These are phyloP conservation scores for Pseudomyrmex pallidus DNA, from an alignment of 1,140 invertebrate species.

Conservation along the genomic window DNA sequence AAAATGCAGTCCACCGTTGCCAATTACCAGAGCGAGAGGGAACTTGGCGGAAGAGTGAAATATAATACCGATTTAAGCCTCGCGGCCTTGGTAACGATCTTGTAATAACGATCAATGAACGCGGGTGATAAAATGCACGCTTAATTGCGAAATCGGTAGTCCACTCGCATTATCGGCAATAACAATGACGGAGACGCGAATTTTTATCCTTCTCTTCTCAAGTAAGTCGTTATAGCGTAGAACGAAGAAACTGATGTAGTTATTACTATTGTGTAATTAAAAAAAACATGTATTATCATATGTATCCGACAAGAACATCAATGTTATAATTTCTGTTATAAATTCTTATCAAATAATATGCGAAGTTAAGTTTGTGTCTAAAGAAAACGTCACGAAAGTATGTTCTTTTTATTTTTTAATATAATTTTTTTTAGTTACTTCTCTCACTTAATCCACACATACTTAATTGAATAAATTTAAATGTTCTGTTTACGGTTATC, in stretches of 20 bases:
- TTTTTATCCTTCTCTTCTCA: not conserved
- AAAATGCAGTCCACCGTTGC: slow-evolving; percentile 59
- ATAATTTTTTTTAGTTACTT: no score
- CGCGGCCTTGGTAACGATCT: slow-evolving; percentile 68
- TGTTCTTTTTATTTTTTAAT: no score
- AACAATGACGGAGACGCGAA: not conserved
- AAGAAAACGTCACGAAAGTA: no score
- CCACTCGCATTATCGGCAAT: not conserved
- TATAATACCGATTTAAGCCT: slow-evolving; percentile 64
- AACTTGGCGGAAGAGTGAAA: slow-evolving; percentile 67
- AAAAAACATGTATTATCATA: not conserved
- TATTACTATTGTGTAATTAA: not conserved
- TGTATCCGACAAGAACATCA: not conserved
- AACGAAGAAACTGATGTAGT: not conserved
- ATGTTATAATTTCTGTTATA: slow-evolving; percentile 4
- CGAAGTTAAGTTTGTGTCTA: no score
- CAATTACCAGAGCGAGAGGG: slow-evolving; percentile 42
- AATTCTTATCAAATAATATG: no score
- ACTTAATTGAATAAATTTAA: no score
- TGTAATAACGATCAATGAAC: slow-evolving; percentile 66
- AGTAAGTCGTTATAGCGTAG: not conserved
- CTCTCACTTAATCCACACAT: no score
- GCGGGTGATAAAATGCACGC: slow-evolving; percentile 53
- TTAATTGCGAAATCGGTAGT: slow-evolving; percentile 56
- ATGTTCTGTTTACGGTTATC: slow-evolving; percentile 31